Percentiles rank a stretch among this genome's conserved stretches.
phyloP scores from a whole-genome alignment of 2,888 invertebrate genomes.

The Drosophila antonietae region DNA sequence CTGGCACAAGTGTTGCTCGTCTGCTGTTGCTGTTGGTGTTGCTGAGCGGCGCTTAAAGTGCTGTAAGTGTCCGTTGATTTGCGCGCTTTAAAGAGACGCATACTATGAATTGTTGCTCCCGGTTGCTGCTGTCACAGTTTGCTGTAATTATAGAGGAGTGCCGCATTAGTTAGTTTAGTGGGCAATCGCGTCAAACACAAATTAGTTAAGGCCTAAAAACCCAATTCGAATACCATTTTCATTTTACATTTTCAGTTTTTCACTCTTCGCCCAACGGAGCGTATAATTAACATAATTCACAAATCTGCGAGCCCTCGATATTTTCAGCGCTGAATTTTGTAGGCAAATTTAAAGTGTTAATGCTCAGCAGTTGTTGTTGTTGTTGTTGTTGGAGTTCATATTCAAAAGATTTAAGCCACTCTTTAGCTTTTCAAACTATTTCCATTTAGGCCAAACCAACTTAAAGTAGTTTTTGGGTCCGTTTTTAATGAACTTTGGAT shows the following conservation, averaged over 20 bases:
- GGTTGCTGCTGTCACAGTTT: constrained; percentile 9
- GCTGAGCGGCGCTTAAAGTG: constrained; percentile 64
- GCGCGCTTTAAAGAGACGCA: constrained; percentile 84
- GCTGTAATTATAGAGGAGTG: constrained; percentile 41
- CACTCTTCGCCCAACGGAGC: constrained; percentile 62
- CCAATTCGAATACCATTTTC: constrained; percentile 45
- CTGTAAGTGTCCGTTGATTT: constrained; percentile 84
- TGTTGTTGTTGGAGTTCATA: neutral
- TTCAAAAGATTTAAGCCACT: neutral
- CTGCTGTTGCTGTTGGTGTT: constrained; percentile 37
- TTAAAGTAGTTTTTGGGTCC: constrained; percentile 1
- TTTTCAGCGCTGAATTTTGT: constrained; percentile 22
- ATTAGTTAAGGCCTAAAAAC: constrained; percentile 44
- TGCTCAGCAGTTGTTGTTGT: neutral
- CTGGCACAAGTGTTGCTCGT: constrained; percentile 20
- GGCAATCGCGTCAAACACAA: constrained; percentile 16
- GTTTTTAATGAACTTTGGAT: neutral
- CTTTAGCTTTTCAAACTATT: constrained; percentile 1
- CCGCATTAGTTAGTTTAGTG: constrained; percentile 39
- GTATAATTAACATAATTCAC: constrained; percentile 66
- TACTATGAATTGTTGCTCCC: constrained; percentile 52
- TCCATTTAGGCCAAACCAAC: constrained; percentile 20
- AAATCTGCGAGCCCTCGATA: constrained; percentile 36
- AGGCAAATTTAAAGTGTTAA: constrained; percentile 10
- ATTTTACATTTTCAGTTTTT: constrained; percentile 33